phyloP scores from a whole-genome alignment of 2,888 invertebrate species.

The Nomada goodeniana region DNA sequence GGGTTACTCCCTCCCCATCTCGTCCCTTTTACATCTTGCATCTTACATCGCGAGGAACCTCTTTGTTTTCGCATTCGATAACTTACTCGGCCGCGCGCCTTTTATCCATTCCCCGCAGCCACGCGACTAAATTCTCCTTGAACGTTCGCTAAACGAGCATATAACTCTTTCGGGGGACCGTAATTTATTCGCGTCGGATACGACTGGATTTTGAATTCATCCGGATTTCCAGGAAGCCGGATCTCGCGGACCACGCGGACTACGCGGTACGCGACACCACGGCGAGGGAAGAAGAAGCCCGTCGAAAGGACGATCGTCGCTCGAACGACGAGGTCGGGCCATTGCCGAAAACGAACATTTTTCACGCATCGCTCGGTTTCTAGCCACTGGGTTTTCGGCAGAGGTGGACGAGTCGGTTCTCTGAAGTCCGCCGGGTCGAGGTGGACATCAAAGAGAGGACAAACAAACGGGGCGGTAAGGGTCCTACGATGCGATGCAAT shows the following conservation, averaged over 20 bases:
- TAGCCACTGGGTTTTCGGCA: constrained; percentile 41
- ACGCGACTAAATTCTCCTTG: constrained; percentile 39
- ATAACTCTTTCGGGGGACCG: constrained; percentile 41
- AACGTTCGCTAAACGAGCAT: constrained; percentile 45
- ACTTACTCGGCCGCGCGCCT: constrained; percentile 62
- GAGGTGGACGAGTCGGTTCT: constrained; percentile 64
- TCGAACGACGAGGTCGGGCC: not conserved
- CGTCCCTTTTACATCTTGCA: constrained; percentile 74
- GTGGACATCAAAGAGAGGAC: constrained; percentile 82
- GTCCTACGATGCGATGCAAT: constrained; percentile 80
- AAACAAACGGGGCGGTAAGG: constrained; percentile 79
- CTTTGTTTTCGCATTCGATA: constrained; percentile 81
- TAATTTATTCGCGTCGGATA: constrained; percentile 14
- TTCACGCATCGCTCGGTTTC: constrained; percentile 62
- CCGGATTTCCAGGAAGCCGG: not conserved
- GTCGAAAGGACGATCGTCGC: not conserved
- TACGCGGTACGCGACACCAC: not conserved
- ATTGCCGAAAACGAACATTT: constrained; percentile 63
- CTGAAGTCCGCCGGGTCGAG: constrained; percentile 77
- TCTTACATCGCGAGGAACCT: constrained; percentile 72
- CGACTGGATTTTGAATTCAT: too few species aligned
- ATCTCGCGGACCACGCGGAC: not conserved
- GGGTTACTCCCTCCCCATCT: constrained; percentile 69
- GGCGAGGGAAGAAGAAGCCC: not conserved
- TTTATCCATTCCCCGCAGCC: constrained; percentile 43